Evolutionary conservation across 2,888 invertebrate genomes (phyloP).

Genomic region (Drosophila barbarae): DNA sequence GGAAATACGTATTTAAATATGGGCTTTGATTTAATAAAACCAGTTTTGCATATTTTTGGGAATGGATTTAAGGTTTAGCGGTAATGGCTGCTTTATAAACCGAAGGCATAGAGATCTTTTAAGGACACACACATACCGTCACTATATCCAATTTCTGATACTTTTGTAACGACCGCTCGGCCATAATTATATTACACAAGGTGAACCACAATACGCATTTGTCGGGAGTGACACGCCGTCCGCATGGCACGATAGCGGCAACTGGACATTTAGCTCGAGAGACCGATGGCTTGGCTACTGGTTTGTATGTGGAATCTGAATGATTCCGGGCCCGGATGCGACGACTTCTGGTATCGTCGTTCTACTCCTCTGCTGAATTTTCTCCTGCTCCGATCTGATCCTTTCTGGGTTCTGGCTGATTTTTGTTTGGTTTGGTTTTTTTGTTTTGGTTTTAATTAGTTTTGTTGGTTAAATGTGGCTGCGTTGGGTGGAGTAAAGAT

Average conservation of each 20-base stretch:
- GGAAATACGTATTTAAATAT: not conserved
- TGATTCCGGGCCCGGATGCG: constrained; percentile 19
- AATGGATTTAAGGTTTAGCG: not conserved
- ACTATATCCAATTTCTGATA: constrained; percentile 80
- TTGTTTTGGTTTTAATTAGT: not conserved
- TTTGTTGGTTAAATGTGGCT: constrained; percentile 6
- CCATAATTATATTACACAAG: constrained; percentile 81
- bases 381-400: constrained; percentile 11
- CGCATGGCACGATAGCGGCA: constrained; percentile 77
- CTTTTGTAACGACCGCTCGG: constrained; percentile 80
- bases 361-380: not conserved
- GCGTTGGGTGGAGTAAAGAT: constrained; percentile 2
- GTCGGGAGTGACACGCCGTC: constrained; percentile 78
- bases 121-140: constrained; percentile 77
- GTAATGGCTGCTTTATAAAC: constrained; percentile 6
- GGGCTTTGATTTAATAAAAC: not conserved
- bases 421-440: not conserved
- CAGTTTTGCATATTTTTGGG: not conserved
- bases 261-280: constrained; percentile 65
- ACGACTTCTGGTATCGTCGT: not conserved
- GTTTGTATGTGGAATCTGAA: constrained; percentile 9
- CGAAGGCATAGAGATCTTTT: not conserved
- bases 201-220: constrained; percentile 80
- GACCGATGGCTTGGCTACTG: constrained; percentile 38
- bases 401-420: not conserved